Conservation (phyloP, 2,797 vertebrate genomes). For the Garrulus glandarius region DNA sequence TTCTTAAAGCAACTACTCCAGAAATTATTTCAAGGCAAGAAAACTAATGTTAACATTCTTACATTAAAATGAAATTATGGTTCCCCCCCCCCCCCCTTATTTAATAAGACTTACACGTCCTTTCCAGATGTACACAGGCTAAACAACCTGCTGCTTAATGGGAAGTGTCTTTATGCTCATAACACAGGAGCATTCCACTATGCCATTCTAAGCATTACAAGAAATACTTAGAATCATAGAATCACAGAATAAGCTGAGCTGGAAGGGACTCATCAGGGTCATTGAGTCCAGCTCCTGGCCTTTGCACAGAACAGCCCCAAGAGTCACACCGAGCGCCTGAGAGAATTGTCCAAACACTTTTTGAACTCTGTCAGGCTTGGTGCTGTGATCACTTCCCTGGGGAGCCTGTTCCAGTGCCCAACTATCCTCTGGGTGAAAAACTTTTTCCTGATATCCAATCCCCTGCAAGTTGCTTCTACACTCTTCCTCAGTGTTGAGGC, state of each 20-base stretch:
- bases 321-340: not conserved
- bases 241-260: not conserved
- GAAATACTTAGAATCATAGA: not conserved
- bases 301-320: not conserved
- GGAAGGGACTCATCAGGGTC: not conserved
- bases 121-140: not conserved
- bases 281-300: not conserved
- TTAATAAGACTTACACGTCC: not conserved
- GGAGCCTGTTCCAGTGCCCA: not conserved
- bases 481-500: not conserved
- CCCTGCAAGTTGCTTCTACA: not conserved
- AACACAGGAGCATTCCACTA: rapidly evolving
- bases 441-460: not conserved
- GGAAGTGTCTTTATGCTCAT: not conserved
- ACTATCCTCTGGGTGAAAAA: rapidly evolving
- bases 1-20: conserved; percentile 8
- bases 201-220: not conserved
- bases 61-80: not conserved
- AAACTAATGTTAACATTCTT: not conserved
- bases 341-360: not conserved
- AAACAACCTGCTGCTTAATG: not conserved
- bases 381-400: not conserved
- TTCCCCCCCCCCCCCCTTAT: rapidly evolving
- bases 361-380: not conserved
- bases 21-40: not conserved